A percentile compares a stretch with the other conserved stretches of the same genome.
Evolutionary conservation across 2,888 invertebrate species (phyloP).

Genomic region (Amphipoea lucens): DNA sequence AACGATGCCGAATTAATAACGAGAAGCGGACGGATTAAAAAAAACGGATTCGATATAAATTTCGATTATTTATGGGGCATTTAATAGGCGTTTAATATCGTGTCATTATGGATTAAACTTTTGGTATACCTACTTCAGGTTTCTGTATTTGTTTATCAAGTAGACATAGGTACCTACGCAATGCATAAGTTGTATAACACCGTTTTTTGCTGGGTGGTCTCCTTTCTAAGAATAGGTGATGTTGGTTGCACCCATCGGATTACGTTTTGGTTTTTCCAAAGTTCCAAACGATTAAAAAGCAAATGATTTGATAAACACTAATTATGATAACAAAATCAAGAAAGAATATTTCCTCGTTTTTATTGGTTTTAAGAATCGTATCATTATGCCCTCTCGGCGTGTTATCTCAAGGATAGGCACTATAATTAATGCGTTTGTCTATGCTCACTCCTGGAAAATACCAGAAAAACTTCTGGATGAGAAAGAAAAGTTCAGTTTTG

Average conservation of each 20-base stretch:
- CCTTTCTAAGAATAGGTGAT: slow-evolving; percentile 18
- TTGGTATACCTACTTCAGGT: slow-evolving; percentile 35
- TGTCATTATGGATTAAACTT: slow-evolving; percentile 74
- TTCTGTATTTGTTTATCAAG: slow-evolving; percentile 17
- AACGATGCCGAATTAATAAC: slow-evolving; percentile 87
- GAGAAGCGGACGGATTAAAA: slow-evolving; percentile 85
- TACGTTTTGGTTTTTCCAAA: neutral
- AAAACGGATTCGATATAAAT: slow-evolving; percentile 86
- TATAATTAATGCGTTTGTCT: neutral
- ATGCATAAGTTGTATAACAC: neutral
- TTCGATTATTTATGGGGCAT: slow-evolving; percentile 84
- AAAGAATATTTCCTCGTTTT: neutral
- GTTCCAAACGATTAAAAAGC: neutral
- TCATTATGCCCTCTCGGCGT: too few relatives aligned
- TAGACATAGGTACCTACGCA: neutral
- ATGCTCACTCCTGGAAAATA: neutral
- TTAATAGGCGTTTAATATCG: slow-evolving; percentile 82
- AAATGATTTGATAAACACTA: neutral
- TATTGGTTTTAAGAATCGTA: neutral
- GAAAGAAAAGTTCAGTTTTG: neutral
- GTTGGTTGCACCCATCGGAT: neutral
- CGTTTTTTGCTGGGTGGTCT: slow-evolving; percentile 46
- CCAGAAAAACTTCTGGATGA: neutral
- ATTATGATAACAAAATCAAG: too few relatives aligned
- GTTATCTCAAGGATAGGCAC: neutral